Evolutionary conservation across 2,888 invertebrate species (phyloP).

Genomic region (Lamellibrachia satsuma): DNA sequence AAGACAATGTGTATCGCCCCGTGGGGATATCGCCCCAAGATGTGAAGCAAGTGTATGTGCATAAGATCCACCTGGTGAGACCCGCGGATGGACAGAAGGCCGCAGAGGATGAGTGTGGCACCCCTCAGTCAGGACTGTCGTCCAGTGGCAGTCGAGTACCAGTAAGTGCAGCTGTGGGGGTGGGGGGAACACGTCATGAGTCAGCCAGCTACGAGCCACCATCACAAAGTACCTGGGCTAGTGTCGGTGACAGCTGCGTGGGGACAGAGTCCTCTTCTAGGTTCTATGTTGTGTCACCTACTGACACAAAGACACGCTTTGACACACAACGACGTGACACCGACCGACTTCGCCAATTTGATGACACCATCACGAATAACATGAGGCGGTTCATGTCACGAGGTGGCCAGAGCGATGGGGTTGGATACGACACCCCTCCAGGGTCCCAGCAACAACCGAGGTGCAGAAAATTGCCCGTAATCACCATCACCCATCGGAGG

Average conservation of each 20-base stretch:
- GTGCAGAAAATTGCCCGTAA: not conserved
- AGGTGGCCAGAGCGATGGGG: not conserved
- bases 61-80: not conserved
- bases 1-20: not conserved
- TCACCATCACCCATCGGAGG: slow-evolving; percentile 4
- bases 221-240: not conserved
- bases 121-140: not conserved
- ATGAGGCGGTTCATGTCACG: not conserved
- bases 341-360: not conserved
- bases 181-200: not conserved
- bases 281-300: not conserved
- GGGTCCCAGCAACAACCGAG: not conserved
- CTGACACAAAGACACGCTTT: not conserved
- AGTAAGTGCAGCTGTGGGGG: not conserved
- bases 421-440: not conserved
- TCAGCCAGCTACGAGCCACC: not conserved
- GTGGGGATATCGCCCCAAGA: not conserved
- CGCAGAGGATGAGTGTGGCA: not conserved
- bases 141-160: not conserved
- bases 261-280: not conserved
- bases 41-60: not conserved
- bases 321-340: not conserved
- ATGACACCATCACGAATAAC: not conserved
- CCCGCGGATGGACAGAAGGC: not conserved
- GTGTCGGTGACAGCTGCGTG: not conserved